Base-by-base conservation (phyloP, 2,888 invertebrate species). In the Pharmacophagus antenor region DNA sequence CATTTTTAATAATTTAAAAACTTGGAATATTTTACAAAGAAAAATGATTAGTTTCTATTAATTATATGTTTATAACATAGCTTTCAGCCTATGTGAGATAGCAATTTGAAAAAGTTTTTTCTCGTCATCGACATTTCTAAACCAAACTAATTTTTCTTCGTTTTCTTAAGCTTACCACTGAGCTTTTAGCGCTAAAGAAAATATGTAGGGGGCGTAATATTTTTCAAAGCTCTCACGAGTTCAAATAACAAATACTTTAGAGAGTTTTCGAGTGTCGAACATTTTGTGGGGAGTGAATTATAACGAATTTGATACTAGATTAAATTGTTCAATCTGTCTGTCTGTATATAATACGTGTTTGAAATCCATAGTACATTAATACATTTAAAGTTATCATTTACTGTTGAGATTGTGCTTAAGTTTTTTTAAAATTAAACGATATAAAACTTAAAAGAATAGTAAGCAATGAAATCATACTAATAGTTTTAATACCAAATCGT, bases 211-310 rank as follows among this genome's bases (percentile, higher is more conserved):
- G 48, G 49, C 25, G 56, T 52, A 42, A 6, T 56, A 52, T 61
- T 52, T 61, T 61, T 55, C 61, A 47, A 52, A 48, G 48, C 56
- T 61, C 61, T 52, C 52, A 52, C n/a, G 15, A 56, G 52, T 27
- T 52, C 48, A 18, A 53, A 52, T 56, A 61, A 61, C 61, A 61
- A 61, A 61, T 61, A 61, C 56, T 56, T 61, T 48, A 61, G 61
- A 56, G 48, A 61, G 18, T 61, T 61, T 61, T 46, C 37, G 31
- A 46, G 60, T 46, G 51, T 55, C 50, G 25, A 41, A 42, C 56
- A 48, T 37, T 51, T 61, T 25, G 37, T 17, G 1, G 31, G 25
- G 17, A 37, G 46, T 37, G 18, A 44, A 37, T 37, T 50, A 60
- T 21, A 42, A 44, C 18, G 17, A 56, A 48, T 18, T 22, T 49